Base-by-base conservation (phyloP, 2,113 vertebrate genomes). In the Trichomycterus rosablanca region DNA sequence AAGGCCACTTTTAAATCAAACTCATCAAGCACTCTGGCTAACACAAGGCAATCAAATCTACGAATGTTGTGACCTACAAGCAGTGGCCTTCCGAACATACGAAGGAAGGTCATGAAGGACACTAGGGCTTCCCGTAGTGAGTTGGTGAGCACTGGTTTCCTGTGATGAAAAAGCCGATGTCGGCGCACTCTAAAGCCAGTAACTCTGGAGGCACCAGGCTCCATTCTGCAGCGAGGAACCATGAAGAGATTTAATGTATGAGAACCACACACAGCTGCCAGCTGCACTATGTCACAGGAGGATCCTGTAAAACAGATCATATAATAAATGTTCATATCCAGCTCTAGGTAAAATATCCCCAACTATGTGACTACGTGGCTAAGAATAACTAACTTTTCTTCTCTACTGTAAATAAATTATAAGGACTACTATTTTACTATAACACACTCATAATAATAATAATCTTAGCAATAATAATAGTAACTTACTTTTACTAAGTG, bases 31-130 rank as follows among this genome's bases (percentile, higher is more conserved):
- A 60, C 73, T 10, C 78, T 65, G 7, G 43, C 50, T 53, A 88
- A 40, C 14, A 83, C 40, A 0, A 35, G 81, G 19, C 82, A 80
- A 67, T 88, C 84, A 10, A 86, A 87, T 19, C 70, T 46, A 2
- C 76, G 76, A 14, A 80, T 81, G 68, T 88, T 88, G 75, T 88
- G 86, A 16, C 82, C 84, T 0, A 80, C 2, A 5, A 88, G 45
- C 0, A 87, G 63, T 0, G 84, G 86, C 1, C 50, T 46, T 2
- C 42, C 23, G 0, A 88, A 45, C 78, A 78, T 77, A 19, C 20
- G 70, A 1, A 88, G 74, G 54, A 88, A 88, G 7, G 74, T 74
- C 0, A 87, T 73, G 67, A 88, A 87, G 60, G 81, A 73, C 30
- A 77, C 64, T 22, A 88, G 68, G 35, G 77, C 78, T 59, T 87